Evolutionary conservation across 2,797 vertebrate species (phyloP), one percentile per base, ranked within the genome.

Genomic region (Alca torda): DNA sequence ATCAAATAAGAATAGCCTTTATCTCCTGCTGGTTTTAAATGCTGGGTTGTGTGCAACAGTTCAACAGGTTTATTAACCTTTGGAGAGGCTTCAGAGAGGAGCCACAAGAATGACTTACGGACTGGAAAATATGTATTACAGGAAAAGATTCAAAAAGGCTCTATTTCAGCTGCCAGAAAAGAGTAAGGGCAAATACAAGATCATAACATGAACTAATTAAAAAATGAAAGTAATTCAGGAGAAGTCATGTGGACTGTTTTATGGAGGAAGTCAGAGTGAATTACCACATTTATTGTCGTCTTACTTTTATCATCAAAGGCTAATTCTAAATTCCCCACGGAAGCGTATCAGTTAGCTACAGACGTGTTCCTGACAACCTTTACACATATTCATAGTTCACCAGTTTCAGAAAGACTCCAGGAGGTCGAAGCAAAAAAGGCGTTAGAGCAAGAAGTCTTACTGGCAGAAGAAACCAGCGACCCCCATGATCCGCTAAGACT

Each of bases 231-330:
- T 33, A 61, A 63, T 65, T 63, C 79, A 81, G 59, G 53, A 65
- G 41, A 75, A 95, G 70, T 72, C 87, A 86, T 3, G 26, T 30
- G 92, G 18, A 76, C 28, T 33, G 31, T 72, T 94, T 93, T 89
- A 87, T 57, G 48, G 84, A 93, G 91, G 93, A 93, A 90, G 63
- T 54, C 26, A 17, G 59, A 82, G 53, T 3, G 33, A 89, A 87
- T 87, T 41, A 92, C 14, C 65, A 53, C 76, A 20, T 84, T 95
- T 93, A 81, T 39, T 61, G 51, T 59, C 17, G 1, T 41, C 85
- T 72, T 16, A 13, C 50, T 67, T 85, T 59, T 48, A 84, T 75
- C 50, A 91, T 89, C 63, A 93, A 89, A 72, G 78, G 63, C 28
- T 78, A 33, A 70, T 89, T 72, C 70, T 60, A 28, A 91, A 46